Base-by-base conservation (phyloP, 2,113 vertebrate genomes). In the Oxygymnocypris stewartii region DNA sequence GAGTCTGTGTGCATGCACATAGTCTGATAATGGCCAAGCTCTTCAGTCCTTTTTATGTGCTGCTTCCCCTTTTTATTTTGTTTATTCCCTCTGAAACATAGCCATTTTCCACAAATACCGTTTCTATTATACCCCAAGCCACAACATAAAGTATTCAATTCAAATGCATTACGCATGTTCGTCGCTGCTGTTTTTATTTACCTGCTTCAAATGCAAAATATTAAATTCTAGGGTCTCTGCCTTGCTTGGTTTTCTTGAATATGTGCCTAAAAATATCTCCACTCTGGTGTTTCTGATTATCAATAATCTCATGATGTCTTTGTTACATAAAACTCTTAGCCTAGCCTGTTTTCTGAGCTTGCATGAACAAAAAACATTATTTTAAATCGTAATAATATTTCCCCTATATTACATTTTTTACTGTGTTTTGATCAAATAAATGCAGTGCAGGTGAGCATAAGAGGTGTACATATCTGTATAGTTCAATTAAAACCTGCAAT, bases 1-100 rank as follows among this genome's bases (percentile, higher is more conserved):
- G 23, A 82, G 40, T 44, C 76, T 78, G 25, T 78, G 76, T 54
- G 10, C 76, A 78, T 78, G 25, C 49, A 78, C 9, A 35, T 78
- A 78, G 5, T n/a, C 47, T 77, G 75, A 51, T 28, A 77, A 75
- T 75, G 73, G 42, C 42, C 14, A 76, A 49, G n/a, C 42, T 75
- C 73, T 75, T 25, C 2, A 54, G 8, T 54, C 13, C 28, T 31
- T 14, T 31, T 49, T 20, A 77, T 9, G 47, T 20, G 49, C 28
- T 25, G 74, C 74, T 76, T 76, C 23, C 25, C 23, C 3, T 78
- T 77, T 31, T 76, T 13, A 31, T 25, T 49, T 31, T 73, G 11
- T 76, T 76, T 49, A 47, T 76, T 54, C 8, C 18, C 75, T 78
- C n/a, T 28, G 18, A 40, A 18, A 37, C 69, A 16, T 71, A 8